Evolutionary conservation across 2,888 invertebrate species (phyloP).

Genomic region (Cryptus armator): DNA sequence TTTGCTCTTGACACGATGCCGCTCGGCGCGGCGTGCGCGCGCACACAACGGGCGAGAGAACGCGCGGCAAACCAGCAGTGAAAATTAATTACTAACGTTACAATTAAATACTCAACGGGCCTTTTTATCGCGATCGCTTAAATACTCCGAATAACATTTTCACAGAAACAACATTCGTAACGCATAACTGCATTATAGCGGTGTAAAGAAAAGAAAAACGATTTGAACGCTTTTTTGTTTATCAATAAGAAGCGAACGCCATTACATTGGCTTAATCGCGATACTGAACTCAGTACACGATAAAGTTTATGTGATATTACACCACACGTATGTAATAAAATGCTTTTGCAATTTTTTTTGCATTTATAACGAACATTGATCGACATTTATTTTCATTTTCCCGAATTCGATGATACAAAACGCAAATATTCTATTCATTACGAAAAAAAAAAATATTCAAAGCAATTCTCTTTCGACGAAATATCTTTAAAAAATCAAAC

Average conservation of each 20-base stretch:
- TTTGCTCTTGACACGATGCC: slow-evolving; percentile 29
- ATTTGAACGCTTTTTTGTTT: background rate
- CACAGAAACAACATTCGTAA: slow-evolving; percentile 21
- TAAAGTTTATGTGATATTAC: background rate
- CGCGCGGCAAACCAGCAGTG: slow-evolving; percentile 22
- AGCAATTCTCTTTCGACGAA: too few species aligned
- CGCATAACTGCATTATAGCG: background rate
- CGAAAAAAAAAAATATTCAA: too few species aligned
- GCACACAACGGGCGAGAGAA: slow-evolving; percentile 4
- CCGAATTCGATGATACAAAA: too few species aligned
- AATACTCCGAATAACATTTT: slow-evolving; percentile 36
- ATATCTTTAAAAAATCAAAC: too few species aligned
- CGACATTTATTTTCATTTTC: too few species aligned
- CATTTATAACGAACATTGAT: too few species aligned
- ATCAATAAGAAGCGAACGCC: background rate
- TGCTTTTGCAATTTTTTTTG: background rate
- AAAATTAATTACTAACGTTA: slow-evolving; percentile 56
- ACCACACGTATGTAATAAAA: background rate
- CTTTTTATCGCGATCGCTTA: slow-evolving; percentile 39
- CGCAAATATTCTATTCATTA: too few species aligned
- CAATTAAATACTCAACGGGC: slow-evolving; percentile 59
- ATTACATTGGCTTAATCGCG: background rate
- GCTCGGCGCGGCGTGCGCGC: background rate
- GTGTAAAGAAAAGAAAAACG: background rate
- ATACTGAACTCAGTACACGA: background rate